Evolutionary conservation across 2,113 vertebrate species (phyloP), one percentile per base, ranked within the genome.

Genomic region (Tragelaphus scriptus): DNA sequence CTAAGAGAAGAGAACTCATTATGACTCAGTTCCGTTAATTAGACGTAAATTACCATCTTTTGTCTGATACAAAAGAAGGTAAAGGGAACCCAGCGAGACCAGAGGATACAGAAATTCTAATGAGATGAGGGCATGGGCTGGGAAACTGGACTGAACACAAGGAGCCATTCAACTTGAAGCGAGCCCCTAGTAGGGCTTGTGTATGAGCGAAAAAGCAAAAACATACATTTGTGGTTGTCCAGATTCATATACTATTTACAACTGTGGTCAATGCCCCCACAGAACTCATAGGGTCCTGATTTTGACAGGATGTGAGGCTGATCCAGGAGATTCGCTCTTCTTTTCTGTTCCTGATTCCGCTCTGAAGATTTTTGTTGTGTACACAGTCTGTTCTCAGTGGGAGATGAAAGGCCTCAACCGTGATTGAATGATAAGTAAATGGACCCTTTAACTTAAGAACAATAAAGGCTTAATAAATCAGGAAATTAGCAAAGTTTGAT

Each of bases 21-120:
- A 99, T 99, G 98, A 99, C 98, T 99, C 98, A 99, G 98, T 99
- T 99, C 99, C 98, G 98, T 99, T 99, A 99, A 99, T 99, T 99
- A 99, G 99, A 99, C 98, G 98, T 99, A 99, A 99, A 99, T 99
- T 99, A 99, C 98, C 98, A 98, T 98, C 98, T 98, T 98, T 98
- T 98, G 97, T 98, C 97, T 97, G 98, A 97, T 97, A 98, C 96
- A 98, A 98, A 98, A 98, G 98, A 99, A 99, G 99, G 98, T 99
- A 98, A 98, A 97, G 96, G 97, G 98, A 98, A 98, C 98, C 99
- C 95, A 97, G 92, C 94, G 89, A 98, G 98, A 98, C 98, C 97
- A 98, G 97, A 98, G 98, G 98, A 98, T 98, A 53, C 98, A 98
- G 98, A 98, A 98, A 99, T 98, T 98, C 98, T 98, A 98, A 98